phyloP scores from a whole-genome alignment of 2,113 vertebrate genomes.

The Callospermophilus lateralis region DNA sequence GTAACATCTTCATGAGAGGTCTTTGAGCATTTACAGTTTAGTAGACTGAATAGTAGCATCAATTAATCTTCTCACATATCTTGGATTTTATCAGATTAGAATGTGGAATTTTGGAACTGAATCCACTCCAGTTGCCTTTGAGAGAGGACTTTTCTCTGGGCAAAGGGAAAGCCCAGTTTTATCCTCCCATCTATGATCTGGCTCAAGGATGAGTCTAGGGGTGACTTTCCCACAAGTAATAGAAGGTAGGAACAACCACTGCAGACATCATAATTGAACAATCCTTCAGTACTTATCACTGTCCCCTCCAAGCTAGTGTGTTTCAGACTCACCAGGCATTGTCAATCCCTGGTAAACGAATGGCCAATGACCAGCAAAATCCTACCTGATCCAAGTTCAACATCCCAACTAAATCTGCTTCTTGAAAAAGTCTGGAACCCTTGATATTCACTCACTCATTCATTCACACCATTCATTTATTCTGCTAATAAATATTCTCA shows the following conservation, averaged over 20 bases:
- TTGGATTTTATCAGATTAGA: constrained; percentile 56
- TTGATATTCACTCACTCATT: not conserved
- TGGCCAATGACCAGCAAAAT: not conserved
- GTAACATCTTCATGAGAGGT: not conserved
- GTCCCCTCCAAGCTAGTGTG: not conserved
- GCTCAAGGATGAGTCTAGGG: not conserved
- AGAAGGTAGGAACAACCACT: constrained; percentile 9
- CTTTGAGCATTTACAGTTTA: constrained; percentile 1
- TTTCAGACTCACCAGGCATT: constrained; percentile 38
- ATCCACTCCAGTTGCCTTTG: not conserved
- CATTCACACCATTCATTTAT: not conserved
- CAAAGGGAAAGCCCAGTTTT: constrained; percentile 65
- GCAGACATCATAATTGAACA: constrained; percentile 44
- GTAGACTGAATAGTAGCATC: not conserved
- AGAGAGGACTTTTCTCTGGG: constrained; percentile 32
- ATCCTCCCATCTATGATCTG: not conserved
- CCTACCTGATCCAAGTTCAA: constrained; percentile 30
- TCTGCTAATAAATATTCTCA: constrained; percentile 18
- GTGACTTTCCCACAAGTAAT: constrained; percentile 9
- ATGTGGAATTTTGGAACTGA: constrained; percentile 58
- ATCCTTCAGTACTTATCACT: constrained; percentile 53
- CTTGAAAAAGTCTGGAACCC: not conserved
- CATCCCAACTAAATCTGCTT: not conserved
- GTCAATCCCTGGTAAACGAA: not conserved
- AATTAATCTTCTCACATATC: constrained; percentile 28